A percentile compares a stretch with the other conserved stretches of the same genome.
Conservation (phyloP, 2,797 vertebrate species). For the Bucorvus abyssinicus region DNA sequence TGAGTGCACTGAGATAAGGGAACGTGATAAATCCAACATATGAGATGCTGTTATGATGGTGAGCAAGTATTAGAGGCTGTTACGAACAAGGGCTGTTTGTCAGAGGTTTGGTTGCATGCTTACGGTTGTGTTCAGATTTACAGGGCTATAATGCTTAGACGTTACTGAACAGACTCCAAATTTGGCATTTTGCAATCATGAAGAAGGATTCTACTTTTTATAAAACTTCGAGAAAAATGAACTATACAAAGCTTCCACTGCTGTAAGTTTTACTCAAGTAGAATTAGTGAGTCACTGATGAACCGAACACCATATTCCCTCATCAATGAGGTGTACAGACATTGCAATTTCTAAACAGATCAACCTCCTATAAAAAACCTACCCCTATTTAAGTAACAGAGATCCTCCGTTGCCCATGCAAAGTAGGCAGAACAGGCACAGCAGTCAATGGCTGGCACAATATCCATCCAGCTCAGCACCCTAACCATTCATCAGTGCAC, state of each 20-base stretch:
- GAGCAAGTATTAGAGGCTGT: neutral
- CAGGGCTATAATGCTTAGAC: neutral
- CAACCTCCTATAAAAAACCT: neutral
- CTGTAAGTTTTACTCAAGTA: neutral
- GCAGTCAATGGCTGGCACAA: neutral
- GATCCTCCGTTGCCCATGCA: accelerated
- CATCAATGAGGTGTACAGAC: neutral
- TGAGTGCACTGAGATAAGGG: neutral
- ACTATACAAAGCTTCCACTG: neutral
- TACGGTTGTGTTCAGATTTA: neutral
- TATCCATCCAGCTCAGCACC: neutral
- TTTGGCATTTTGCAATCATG: neutral
- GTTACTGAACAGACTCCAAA: neutral
- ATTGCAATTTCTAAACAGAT: neutral
- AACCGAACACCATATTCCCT: neutral
- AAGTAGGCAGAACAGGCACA: neutral
- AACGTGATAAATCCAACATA: neutral
- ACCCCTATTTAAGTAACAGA: neutral
- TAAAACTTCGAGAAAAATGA: neutral
- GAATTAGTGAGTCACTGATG: neutral
- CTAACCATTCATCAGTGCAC: neutral
- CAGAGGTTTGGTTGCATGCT: neutral
- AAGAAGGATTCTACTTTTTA: neutral
- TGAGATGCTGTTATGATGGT: neutral
- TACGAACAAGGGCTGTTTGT: neutral